Conservation (phyloP, 2,888 invertebrate genomes). For the Acanthacorydalis orientalis region DNA sequence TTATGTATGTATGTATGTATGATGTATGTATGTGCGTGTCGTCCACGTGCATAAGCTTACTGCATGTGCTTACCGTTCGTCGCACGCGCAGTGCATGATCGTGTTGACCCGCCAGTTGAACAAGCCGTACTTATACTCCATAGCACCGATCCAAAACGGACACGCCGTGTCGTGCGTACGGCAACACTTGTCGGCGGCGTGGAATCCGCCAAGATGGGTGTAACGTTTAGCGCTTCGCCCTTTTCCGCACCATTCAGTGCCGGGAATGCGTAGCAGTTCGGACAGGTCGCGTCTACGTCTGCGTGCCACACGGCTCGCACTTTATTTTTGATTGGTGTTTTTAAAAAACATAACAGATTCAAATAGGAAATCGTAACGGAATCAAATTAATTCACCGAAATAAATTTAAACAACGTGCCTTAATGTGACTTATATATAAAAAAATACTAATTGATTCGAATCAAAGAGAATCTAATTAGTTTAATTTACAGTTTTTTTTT, state of each 20-base stretch:
- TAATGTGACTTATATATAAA: no score
- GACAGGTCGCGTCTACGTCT: slow-evolving; percentile 32
- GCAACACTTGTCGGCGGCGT: slow-evolving; percentile 75
- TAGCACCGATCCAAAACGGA: slow-evolving; percentile 66
- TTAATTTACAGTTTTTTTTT: no score
- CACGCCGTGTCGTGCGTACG: slow-evolving; percentile 74
- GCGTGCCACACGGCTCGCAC: slow-evolving; percentile 24
- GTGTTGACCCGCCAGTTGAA: slow-evolving; percentile 85
- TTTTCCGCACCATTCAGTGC: slow-evolving; percentile 88
- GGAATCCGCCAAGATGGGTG: slow-evolving; percentile 69
- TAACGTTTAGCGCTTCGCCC: slow-evolving; percentile 68
- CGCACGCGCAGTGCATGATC: slow-evolving; percentile 82
- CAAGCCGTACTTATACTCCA: slow-evolving; percentile 67
- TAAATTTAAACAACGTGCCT: no score
- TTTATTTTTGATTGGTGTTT: no score
- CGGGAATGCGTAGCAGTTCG: slow-evolving; percentile 67
- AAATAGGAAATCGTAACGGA: no score
- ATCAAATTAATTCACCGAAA: no score
- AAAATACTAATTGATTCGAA: no score
- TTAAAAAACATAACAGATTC: no score
- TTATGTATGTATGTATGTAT: no score
- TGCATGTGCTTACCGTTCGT: slow-evolving; percentile 53
- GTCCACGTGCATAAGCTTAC: no score
- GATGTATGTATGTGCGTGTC: no score
- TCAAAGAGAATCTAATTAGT: no score